Evolutionary conservation across 2,113 vertebrate genomes (phyloP).

Genomic region (Arvicanthis niloticus): DNA sequence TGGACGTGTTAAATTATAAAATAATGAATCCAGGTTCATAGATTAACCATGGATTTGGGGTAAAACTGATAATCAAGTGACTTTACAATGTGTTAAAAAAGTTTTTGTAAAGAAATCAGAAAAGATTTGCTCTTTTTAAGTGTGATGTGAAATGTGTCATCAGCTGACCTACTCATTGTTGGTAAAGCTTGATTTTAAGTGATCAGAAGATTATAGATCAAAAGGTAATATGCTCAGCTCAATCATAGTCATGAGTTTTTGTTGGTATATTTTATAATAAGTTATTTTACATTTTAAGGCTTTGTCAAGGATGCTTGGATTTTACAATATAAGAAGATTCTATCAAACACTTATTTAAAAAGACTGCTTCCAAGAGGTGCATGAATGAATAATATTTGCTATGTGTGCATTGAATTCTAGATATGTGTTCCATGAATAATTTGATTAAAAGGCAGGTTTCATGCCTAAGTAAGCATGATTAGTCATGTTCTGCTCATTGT

Average conservation of each 20-base stretch:
- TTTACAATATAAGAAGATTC: conserved; percentile 44
- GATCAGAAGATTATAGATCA: background rate
- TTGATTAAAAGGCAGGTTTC: conserved; percentile 6
- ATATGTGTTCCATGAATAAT: conserved; percentile 11
- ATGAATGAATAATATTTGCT: conserved; percentile 4
- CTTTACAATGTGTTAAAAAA: background rate
- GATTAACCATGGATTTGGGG: background rate
- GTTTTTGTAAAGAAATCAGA: conserved; percentile 28
- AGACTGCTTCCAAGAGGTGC: background rate
- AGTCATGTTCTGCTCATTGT: background rate
- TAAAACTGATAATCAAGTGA: background rate
- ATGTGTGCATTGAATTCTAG: conserved; percentile 26
- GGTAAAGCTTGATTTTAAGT: conserved; percentile 48
- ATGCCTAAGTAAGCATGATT: background rate
- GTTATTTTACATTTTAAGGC: background rate
- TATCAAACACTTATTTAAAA: conserved; percentile 15
- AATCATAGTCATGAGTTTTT: background rate
- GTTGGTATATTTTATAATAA: conserved; percentile 16
- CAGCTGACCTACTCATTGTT: background rate
- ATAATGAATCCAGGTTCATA: conserved; percentile 11
- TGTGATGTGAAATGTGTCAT: background rate
- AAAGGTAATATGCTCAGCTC: background rate
- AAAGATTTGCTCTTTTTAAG: background rate
- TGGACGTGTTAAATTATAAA: background rate
- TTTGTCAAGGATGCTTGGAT: background rate